Evolutionary conservation across 1,140 invertebrate species (phyloP), one percentile per base, ranked within the genome.

Genomic region (Drosophila ogumai): DNA sequence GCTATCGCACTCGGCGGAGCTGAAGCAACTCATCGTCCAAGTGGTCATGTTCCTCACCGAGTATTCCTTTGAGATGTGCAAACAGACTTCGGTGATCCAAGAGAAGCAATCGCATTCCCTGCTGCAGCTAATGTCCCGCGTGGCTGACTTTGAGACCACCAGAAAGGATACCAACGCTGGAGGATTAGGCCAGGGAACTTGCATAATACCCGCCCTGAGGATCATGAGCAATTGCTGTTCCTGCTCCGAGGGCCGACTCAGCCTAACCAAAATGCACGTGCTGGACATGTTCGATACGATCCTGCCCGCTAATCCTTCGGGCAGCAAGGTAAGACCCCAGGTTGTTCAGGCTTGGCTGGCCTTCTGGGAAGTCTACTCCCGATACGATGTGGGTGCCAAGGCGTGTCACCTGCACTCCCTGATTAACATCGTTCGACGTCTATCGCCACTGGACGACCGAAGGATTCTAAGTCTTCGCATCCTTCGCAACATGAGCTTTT

Each of bases 361-460:
- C 34, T 94, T 94, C 67, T 84, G 94, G 73, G 88, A 93, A 57
- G 77, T 91, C 3, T 94, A 90, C 54, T 93, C 94, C 1, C 76
- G 75, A 6, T 92, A 94, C 73, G 84, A 93, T 2, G 92, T 93
- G 46, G 93, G 90, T 1, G 67, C 69, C 15, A 75, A 81, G 34
- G 41, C 56, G 4, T 82, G 84, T 41, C 86, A 92, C 49, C 56
- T 92, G 41, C 47, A 66, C 2, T 56, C 72, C 1, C 74, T 92
- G 1, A 43, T 92, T 6, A 64, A 57, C 40, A 34, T 61, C 8
- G 46, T 92, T 6, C 57, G 56, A 3, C 60, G 65, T 0, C 38
- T 60, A 2, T 34, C 61, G 3, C 65, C 84, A 2, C 25, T 75
- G 3, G 34, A 44, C n/a, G 34, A 41, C 0, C 41, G 44, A 4